These are phyloP conservation scores for Camelus bactrianus DNA, from an alignment of 2,113 vertebrate genomes.

Conservation along the genomic window DNA sequence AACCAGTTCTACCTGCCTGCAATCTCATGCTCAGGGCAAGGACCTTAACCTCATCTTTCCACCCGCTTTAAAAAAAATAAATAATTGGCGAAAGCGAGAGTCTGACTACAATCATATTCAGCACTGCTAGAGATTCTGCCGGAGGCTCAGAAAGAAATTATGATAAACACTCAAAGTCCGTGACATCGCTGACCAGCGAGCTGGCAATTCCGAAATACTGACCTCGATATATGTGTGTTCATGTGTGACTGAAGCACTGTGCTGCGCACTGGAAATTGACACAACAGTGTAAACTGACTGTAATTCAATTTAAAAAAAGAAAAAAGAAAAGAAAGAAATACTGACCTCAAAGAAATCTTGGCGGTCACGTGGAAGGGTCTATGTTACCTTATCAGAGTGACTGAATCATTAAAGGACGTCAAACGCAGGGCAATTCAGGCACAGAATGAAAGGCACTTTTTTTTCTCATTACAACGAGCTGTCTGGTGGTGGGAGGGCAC, in stretches of 20 bases:
- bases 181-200: not conserved
- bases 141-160: slow-evolving; percentile 56
- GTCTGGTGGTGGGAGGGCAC: not conserved
- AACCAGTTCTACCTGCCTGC: slow-evolving; percentile 80
- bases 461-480: not conserved
- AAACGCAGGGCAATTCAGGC: not conserved
- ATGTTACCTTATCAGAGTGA: not conserved
- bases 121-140: slow-evolving; percentile 68
- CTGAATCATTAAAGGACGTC: not conserved
- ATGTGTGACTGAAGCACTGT: no score
- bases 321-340: not conserved
- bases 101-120: slow-evolving; percentile 76
- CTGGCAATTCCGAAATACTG: not conserved
- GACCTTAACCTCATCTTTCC: slow-evolving; percentile 69
- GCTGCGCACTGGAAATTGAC: no score
- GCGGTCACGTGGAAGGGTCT: not conserved
- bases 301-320: no score
- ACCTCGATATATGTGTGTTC: not conserved
- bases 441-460: not conserved
- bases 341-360: not conserved
- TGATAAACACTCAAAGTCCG: not conserved
- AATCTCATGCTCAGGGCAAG: slow-evolving; percentile 81
- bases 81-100: not conserved
- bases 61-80: slow-evolving; percentile 74
- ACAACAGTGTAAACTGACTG: no score